Evolutionary conservation across 1,140 invertebrate genomes (phyloP).

Genomic region (Drosophila pandora): DNA sequence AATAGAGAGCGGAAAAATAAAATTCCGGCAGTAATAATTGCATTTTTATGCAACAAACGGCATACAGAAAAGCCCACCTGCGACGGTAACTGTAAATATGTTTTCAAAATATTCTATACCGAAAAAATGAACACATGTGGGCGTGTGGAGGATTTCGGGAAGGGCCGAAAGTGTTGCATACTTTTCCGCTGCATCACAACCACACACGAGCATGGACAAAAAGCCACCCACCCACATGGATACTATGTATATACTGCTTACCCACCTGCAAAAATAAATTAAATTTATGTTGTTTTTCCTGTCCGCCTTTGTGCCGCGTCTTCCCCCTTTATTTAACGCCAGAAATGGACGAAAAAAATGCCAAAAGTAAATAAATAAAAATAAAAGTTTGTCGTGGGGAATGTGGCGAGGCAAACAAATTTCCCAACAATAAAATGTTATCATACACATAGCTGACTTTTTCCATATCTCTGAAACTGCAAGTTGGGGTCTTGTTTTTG

Average conservation of each 20-base stretch:
- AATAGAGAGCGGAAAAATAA: slow-evolving; percentile 17
- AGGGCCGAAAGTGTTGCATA: slow-evolving; percentile 43
- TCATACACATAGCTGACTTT: slow-evolving; percentile 58
- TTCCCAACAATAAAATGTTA: slow-evolving; percentile 77
- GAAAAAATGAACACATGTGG: slow-evolving; percentile 21
- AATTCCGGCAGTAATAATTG: slow-evolving; percentile 64
- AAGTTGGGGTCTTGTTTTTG: slow-evolving; percentile 21
- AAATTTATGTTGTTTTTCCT: slow-evolving; percentile 75
- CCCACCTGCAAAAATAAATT: slow-evolving; percentile 77
- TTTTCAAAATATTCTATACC: slow-evolving; percentile 67
- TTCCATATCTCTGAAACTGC: slow-evolving; percentile 42
- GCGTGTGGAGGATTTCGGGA: slow-evolving; percentile 7
- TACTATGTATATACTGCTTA: slow-evolving; percentile 6
- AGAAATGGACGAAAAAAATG: slow-evolving; percentile 25
- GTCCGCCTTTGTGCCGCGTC: slow-evolving; percentile 40
- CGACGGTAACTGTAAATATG: slow-evolving; percentile 62
- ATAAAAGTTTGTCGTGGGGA: slow-evolving; percentile 41
- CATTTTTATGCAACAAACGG: slow-evolving; percentile 69
- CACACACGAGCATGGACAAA: background rate
- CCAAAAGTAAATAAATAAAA: slow-evolving; percentile 50
- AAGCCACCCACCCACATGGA: slow-evolving; percentile 7
- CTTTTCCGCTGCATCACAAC: slow-evolving; percentile 43
- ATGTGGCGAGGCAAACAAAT: slow-evolving; percentile 58
- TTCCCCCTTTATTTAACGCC: slow-evolving; percentile 56
- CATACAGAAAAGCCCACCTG: slow-evolving; percentile 17